Conservation (phyloP, 2,797 vertebrate genomes). For the Crypturellus tataupa region DNA sequence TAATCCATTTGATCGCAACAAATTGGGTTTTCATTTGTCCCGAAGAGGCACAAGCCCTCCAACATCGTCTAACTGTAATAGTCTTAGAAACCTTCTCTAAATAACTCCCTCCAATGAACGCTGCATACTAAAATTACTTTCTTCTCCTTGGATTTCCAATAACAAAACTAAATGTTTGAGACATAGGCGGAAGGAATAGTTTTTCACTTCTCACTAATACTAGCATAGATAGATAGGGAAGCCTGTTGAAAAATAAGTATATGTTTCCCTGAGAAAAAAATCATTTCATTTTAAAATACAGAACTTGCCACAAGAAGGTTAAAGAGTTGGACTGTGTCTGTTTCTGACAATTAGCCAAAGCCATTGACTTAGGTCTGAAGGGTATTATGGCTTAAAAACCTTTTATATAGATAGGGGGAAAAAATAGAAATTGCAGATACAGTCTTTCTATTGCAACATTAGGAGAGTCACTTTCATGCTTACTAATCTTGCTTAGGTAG, state of each 20-base stretch:
- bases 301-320: conserved; percentile 21
- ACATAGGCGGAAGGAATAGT: accelerated
- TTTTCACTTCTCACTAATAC: neutral
- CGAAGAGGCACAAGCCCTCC: neutral
- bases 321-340: neutral
- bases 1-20: neutral
- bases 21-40: neutral
- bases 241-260: neutral
- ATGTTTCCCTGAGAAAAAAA: neutral
- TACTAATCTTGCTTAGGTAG: conserved; percentile 16
- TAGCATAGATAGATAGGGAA: neutral
- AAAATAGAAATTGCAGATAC: conserved; percentile 28
- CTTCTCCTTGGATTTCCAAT: neutral
- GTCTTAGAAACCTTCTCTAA: neutral
- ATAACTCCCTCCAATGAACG: neutral
- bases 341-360: conserved; percentile 34
- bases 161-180: neutral
- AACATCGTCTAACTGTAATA: neutral
- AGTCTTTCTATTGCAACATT: conserved; percentile 27
- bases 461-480: conserved; percentile 64
- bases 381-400: conserved; percentile 5
- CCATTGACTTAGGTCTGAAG: conserved; percentile 54
- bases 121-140: neutral
- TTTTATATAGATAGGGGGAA: neutral
- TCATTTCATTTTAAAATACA: neutral